phyloP scores from a whole-genome alignment of 2,888 invertebrate species.

The Drosophila dives region DNA sequence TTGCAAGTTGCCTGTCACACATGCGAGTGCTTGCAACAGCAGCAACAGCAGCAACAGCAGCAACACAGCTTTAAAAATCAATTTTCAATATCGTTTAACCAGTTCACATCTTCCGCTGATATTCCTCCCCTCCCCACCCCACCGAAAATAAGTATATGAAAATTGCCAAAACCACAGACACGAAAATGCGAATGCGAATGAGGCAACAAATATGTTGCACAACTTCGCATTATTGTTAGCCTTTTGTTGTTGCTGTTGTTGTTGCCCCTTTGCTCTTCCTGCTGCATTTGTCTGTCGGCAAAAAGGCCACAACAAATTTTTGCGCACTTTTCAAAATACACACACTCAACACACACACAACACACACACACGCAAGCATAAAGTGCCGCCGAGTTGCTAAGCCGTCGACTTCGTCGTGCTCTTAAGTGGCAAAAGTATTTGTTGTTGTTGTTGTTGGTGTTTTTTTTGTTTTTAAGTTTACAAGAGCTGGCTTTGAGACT shows the following conservation, averaged over 20 bases:
- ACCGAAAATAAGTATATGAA: conserved; percentile 15
- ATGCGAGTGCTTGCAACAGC: conserved; percentile 7
- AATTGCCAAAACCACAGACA: conserved; percentile 24
- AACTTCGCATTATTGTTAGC: conserved; percentile 48
- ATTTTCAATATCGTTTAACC: conserved; percentile 67
- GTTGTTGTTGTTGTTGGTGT: not conserved
- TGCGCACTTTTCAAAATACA: conserved; percentile 59
- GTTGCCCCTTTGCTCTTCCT: conserved; percentile 10
- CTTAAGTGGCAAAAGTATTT: conserved; percentile 70
- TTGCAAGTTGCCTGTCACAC: conserved; percentile 12
- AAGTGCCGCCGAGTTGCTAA: conserved; percentile 65
- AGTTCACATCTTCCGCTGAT: conserved; percentile 30
- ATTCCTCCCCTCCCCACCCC: not conserved
- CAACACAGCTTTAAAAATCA: conserved; percentile 52
- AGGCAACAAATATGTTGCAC: conserved; percentile 50
- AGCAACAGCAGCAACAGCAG: not conserved
- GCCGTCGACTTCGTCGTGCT: conserved; percentile 44
- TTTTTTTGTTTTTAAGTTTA: conserved; percentile 14
- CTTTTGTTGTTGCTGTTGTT: conserved; percentile 7
- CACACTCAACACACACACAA: conserved; percentile 2
- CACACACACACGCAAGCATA: conserved; percentile 16
- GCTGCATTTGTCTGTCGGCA: conserved; percentile 53
- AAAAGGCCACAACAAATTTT: conserved; percentile 67
- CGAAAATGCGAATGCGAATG: conserved; percentile 38
- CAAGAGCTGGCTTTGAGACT: conserved; percentile 23